Evolutionary conservation across 2,888 invertebrate species (phyloP).

Genomic region (Esperia sulphurella): DNA sequence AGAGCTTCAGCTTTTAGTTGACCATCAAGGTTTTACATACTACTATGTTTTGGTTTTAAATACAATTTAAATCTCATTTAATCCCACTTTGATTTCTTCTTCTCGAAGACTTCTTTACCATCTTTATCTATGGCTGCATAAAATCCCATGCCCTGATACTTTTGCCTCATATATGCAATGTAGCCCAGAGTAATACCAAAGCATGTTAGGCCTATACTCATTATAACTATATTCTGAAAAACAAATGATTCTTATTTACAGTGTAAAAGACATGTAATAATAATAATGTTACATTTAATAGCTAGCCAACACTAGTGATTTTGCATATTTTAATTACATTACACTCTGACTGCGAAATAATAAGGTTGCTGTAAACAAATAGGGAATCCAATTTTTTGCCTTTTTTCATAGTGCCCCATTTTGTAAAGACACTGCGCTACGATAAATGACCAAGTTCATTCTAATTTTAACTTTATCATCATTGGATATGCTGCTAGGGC

Average conservation of each 20-base stretch:
- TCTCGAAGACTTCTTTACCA: conserved; percentile 86
- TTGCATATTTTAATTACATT: not conserved
- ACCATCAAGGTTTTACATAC: no score
- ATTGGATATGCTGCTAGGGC: no score
- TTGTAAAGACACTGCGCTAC: no score
- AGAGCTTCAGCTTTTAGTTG: no score
- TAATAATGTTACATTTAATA: not conserved
- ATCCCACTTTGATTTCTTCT: conserved; percentile 90
- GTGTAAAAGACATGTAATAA: no score
- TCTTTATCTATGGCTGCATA: conserved; percentile 89
- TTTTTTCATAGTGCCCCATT: no score
- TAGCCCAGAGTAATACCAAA: conserved; percentile 88
- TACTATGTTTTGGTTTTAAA: not conserved
- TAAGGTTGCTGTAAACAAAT: no score
- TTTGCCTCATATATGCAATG: conserved; percentile 90
- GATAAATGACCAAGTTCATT: no score
- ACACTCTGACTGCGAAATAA: no score
- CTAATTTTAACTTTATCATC: no score
- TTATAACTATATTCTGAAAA: conserved; percentile 90
- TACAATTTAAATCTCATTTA: conserved; percentile 20
- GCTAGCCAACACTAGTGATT: not conserved
- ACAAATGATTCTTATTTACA: no score
- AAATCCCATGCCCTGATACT: conserved; percentile 88
- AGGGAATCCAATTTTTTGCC: no score
- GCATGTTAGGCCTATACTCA: conserved; percentile 88